These are phyloP conservation scores for Odontamblyopus lacepedii DNA, from an alignment of 2,797 vertebrate species.

Conservation along the genomic window DNA sequence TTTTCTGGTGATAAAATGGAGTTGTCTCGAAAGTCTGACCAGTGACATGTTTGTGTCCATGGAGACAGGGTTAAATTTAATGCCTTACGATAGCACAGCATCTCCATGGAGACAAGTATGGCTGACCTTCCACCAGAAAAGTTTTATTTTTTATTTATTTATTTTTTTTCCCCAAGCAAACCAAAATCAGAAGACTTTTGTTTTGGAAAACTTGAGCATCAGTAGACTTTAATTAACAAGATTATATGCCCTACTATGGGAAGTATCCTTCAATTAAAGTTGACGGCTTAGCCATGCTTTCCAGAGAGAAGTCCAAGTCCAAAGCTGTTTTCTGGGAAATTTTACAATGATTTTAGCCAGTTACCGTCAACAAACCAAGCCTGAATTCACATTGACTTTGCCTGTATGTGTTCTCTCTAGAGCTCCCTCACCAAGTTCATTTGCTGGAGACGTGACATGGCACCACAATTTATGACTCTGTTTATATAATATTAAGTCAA, in stretches of 20 bases:
- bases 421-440: not conserved
- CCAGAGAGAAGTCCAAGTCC: conserved; percentile 17
- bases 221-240: not conserved
- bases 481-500: conserved; percentile 18
- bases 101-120: no score
- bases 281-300: conserved; percentile 20
- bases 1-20: no score
- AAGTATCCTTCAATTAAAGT: conserved; percentile 19
- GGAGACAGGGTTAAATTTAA: no score
- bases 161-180: not conserved
- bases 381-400: not conserved
- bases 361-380: conserved; percentile 11
- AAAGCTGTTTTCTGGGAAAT: conserved; percentile 38
- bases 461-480: conserved; percentile 46
- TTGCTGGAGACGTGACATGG: conserved; percentile 4
- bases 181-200: not conserved
- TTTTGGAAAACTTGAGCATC: not conserved
- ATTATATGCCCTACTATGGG: not conserved
- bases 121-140: no score
- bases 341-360: conserved; percentile 29
- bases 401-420: conserved; percentile 9
- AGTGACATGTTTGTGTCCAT: no score
- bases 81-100: no score
- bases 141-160: no score
- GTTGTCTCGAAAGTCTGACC: no score